Evolutionary conservation across 2,113 vertebrate species (phyloP), one percentile per base, ranked within the genome.

Genomic region (Tretioscincus oriximinensis): DNA sequence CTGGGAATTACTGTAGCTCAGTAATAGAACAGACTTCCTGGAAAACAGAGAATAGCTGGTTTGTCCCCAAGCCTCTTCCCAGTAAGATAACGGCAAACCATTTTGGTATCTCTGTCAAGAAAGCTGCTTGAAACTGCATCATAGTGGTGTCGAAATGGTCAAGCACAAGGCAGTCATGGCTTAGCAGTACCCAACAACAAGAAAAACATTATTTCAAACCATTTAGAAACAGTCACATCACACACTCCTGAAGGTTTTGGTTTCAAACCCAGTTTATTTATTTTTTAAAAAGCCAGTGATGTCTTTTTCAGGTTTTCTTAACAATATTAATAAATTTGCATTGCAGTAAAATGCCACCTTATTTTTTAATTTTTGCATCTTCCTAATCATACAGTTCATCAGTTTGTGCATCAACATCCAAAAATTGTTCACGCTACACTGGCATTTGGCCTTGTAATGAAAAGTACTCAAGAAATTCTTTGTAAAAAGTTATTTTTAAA

Each of bases 241-340:
- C 71, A 86, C 81, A 84, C 66, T 9, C 14, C 70, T 74, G 83
- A 69, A 54, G 12, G 4, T 73, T 58, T 10, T 84, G 18, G 61
- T 68, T 83, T 85, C 24, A 85, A 85, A 81, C 69, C 9, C 16
- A 21, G 74, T 73, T 66, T 80, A 75, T 63, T 68, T n/a, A n/a
- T 51, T n/a, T 26, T 80, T 89, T 71, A 75, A 72, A 76, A 83
- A 24, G 73, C 29, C 77, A 28, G 0, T 3, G 66, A 12, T 35
- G 63, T 61, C 76, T 73, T 68, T 54, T 29, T 60, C 26, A 61
- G 26, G 4, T 1, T 67, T 11, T 69, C 60, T 81, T 47, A 76
- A 76, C 7, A 20, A 21, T 9, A 69, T 14, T 31, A 41, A 49
- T 72, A 72, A 5, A 63, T 70, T 61, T 76, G 6, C 60, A 70